phyloP scores from a whole-genome alignment of 2,797 vertebrate genomes.

The Oryzias sinensis region DNA sequence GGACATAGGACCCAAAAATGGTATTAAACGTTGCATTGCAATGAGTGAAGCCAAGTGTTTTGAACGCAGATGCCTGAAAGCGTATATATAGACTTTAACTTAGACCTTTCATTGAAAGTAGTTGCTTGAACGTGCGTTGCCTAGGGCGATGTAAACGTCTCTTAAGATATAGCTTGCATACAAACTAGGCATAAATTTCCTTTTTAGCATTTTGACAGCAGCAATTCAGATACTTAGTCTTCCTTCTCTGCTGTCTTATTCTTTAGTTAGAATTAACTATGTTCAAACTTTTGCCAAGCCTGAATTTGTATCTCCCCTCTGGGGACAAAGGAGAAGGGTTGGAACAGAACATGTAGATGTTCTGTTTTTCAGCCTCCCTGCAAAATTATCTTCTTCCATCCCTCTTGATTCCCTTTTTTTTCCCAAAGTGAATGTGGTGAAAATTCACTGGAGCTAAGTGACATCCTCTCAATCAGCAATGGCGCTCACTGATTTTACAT shows the following conservation, averaged over 20 bases:
- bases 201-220: conserved; percentile 65
- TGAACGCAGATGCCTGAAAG: no score
- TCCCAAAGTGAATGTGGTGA: conserved; percentile 51
- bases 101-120: no score
- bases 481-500: conserved; percentile 3
- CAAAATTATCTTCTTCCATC: conserved; percentile 50
- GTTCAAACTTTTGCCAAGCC: conserved; percentile 51
- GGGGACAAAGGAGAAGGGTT: conserved; percentile 11
- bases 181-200: conserved; percentile 62
- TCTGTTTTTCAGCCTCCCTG: conserved; percentile 61
- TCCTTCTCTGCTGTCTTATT: conserved; percentile 50
- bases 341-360: conserved; percentile 37
- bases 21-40: no score
- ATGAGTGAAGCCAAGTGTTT: no score
- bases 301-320: conserved; percentile 59
- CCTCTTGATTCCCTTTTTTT: conserved; percentile 31
- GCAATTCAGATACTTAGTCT: conserved; percentile 64
- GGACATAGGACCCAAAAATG: no score
- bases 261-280: conserved; percentile 67
- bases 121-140: no score
- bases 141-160: background rate
- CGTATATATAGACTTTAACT: no score
- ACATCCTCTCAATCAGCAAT: conserved; percentile 39
- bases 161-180: conserved; percentile 56
- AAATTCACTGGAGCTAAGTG: conserved; percentile 58